Evolutionary conservation across 1,140 invertebrate genomes (phyloP), one percentile per base, ranked within the genome.

Genomic region (Brachionus plicatilis): DNA sequence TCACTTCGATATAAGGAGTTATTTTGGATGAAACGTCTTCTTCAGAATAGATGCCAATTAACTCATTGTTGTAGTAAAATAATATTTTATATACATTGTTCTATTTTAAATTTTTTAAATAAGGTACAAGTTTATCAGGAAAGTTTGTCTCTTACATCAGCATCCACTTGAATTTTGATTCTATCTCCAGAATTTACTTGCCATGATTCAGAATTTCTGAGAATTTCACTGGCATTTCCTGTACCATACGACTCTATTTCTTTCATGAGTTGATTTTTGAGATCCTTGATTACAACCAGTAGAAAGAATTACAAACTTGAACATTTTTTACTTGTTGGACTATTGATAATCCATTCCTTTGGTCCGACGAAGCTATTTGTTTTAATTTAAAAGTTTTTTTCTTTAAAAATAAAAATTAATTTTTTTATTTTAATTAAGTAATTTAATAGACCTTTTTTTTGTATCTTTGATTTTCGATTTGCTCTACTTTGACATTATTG

Each of bases 21-120:
- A 76, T 50, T 24, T 47, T 29, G 12, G 24, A 50, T 50, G 41
- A 76, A 20, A 5, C 7, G 20, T 76, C 27, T 37, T 75, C 70
- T 5, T 27, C 11, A 29, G 14, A 14, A 50, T 76, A 76, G 47
- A 1, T 14, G 2, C 72, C 72, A 76, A 76, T 76, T 20, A 50
- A 27, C 50, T 76, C 72, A 50, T 50, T 50, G 45, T 76, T 76
- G 20, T 29, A 76, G 27, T 50, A 76, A 76, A 76, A 76, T 50
- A 76, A 50, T 50, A 76, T 53, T 3, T 27, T 29, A 8, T n/a
- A 50, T 3, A 20, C 24, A 29, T 76, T 76, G 1, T 33, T 47
- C 45, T 47, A 14, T 20, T 60, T 8, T 24, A 9, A 20, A 20
- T 20, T 60, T 60, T 60, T 7, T 37, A 37, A 7, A 37, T 6